phyloP scores from a whole-genome alignment of 2,888 invertebrate species.

The Leptinotarsa tumamoca region DNA sequence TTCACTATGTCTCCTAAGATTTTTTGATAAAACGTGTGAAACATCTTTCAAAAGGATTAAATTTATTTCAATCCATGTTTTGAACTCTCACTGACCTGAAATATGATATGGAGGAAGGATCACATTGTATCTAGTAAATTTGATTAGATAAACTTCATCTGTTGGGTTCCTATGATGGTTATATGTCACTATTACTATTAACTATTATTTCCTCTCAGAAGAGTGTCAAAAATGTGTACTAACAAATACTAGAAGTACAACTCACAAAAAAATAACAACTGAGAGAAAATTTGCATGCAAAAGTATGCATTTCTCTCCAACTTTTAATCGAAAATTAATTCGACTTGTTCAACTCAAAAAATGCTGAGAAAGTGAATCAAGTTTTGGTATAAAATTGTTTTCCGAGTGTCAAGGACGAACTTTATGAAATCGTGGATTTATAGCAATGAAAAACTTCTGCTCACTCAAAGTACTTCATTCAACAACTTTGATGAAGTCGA shows the following conservation, averaged over 20 bases:
- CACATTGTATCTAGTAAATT: too few species aligned
- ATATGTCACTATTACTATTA: too few species aligned
- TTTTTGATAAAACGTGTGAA: too few species aligned
- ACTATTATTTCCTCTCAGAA: too few species aligned
- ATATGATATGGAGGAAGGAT: too few species aligned
- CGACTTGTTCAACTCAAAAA: slow-evolving; percentile 9
- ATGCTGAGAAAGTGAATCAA: slow-evolving; percentile 8
- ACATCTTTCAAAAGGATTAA: too few species aligned
- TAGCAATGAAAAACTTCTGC: slow-evolving; percentile 15
- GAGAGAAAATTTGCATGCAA: neutral
- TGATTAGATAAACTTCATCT: too few species aligned
- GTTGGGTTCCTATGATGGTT: too few species aligned
- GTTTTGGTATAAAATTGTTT: slow-evolving; percentile 24
- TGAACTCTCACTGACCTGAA: too few species aligned
- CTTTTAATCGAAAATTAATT: slow-evolving; percentile 7
- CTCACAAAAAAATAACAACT: neutral
- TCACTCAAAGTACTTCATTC: neutral
- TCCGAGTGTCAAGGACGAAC: slow-evolving; percentile 20
- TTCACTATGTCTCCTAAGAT: too few species aligned
- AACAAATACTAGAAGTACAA: neutral
- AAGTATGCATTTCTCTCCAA: slow-evolving; percentile 2
- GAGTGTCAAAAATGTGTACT: too few species aligned
- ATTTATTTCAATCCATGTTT: too few species aligned
- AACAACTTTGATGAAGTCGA: neutral
- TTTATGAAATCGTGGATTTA: slow-evolving; percentile 24